These are phyloP conservation scores for Diadophis punctatus DNA, from an alignment of 2,113 vertebrate genomes.

Conservation along the genomic window DNA sequence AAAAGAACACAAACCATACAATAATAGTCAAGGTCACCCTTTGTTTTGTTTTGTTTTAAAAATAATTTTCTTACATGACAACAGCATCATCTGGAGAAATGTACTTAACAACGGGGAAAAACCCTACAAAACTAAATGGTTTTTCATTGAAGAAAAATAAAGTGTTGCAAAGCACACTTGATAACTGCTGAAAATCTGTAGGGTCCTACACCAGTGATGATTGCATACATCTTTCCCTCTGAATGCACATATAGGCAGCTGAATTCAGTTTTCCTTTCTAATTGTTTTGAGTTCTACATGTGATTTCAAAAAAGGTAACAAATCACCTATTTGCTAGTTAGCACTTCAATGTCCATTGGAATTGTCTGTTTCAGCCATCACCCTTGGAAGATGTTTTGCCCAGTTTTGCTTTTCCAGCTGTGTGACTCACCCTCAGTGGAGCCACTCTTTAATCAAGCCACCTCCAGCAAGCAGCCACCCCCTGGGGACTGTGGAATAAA, in stretches of 20 bases:
- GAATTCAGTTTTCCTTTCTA: not conserved
- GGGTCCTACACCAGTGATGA: not conserved
- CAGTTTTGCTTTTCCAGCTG: not conserved
- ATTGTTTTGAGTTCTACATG: not conserved
- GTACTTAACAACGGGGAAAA: not conserved
- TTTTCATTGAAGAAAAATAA: not conserved
- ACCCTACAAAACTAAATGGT: not conserved
- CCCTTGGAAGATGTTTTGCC: not conserved
- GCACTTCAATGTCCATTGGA: not conserved
- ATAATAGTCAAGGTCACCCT: not conserved
- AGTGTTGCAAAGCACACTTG: not conserved
- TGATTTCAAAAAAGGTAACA: not conserved
- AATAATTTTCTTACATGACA: not conserved
- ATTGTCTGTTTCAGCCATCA: constrained; percentile 1
- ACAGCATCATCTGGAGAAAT: not conserved
- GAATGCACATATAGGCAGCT: not conserved
- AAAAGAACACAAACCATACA: not conserved
- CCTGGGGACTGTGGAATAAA: constrained; percentile 24
- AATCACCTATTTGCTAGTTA: not conserved
- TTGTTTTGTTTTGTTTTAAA: not conserved
- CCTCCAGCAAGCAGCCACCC: constrained; percentile 27
- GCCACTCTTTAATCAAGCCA: constrained; percentile 7
- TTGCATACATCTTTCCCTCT: not conserved
- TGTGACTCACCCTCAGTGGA: constrained; percentile 18
- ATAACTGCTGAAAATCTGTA: not conserved